A percentile compares a stretch with the other conserved stretches of the same genome.
These are phyloP conservation scores for Agapornis canus DNA, from an alignment of 2,797 vertebrate species.

Conservation along the genomic window DNA sequence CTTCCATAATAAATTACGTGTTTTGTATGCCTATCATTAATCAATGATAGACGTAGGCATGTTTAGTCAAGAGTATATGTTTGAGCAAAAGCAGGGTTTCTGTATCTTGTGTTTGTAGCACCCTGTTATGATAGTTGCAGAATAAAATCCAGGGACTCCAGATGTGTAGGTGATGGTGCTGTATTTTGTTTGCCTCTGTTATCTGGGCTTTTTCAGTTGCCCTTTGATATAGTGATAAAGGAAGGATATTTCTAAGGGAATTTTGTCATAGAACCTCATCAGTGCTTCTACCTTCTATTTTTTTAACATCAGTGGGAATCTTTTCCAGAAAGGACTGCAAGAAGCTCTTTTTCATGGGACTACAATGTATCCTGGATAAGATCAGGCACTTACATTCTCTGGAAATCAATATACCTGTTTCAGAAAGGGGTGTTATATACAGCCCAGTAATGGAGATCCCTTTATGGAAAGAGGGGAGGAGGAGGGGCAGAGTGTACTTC, in stretches of 20 bases:
- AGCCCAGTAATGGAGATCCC: background rate
- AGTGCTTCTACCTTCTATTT: background rate
- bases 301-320: rapidly evolving
- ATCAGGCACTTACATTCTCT: background rate
- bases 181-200: background rate
- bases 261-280: background rate
- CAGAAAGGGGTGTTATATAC: background rate
- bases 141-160: background rate
- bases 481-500: background rate
- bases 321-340: background rate
- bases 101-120: background rate
- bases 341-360: background rate
- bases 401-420: background rate
- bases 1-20: background rate
- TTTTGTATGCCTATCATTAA: background rate
- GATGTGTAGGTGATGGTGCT: background rate
- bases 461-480: background rate
- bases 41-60: background rate
- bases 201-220: background rate
- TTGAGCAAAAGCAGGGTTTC: background rate
- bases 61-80: background rate
- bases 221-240: background rate
- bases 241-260: background rate
- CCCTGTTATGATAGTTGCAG: background rate
- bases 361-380: background rate